These are phyloP conservation scores for Psilopogon haemacephalus DNA, from an alignment of 2,113 vertebrate genomes.

Conservation along the genomic window DNA sequence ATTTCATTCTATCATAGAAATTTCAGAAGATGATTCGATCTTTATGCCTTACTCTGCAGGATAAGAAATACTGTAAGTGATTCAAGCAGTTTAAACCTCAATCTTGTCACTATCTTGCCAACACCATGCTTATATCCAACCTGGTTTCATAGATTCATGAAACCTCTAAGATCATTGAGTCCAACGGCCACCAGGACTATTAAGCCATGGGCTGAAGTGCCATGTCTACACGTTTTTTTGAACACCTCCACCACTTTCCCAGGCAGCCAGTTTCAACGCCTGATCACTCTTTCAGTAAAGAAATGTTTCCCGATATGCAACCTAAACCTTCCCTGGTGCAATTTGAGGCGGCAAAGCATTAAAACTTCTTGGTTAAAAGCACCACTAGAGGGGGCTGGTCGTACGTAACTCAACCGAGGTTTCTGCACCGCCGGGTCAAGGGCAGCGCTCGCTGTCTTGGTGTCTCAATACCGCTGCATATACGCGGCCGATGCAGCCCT, in stretches of 20 bases:
- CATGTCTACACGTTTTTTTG: too few relatives aligned
- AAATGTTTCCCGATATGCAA: too few relatives aligned
- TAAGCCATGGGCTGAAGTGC: too few relatives aligned
- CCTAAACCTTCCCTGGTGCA: too few relatives aligned
- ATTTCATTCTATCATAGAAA: background rate
- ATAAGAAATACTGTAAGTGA: background rate
- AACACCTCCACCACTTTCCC: too few relatives aligned
- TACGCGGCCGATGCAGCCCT: accelerated
- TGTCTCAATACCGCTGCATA: accelerated
- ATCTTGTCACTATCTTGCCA: background rate
- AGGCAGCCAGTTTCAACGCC: too few relatives aligned
- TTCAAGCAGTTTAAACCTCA: background rate
- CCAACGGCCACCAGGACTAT: too few relatives aligned
- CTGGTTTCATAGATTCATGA: too few relatives aligned
- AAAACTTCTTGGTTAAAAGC: accelerated
- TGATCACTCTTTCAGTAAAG: too few relatives aligned
- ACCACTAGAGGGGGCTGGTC: conserved; percentile 31
- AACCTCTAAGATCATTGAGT: too few relatives aligned
- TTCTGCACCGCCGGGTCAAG: accelerated
- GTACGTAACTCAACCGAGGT: background rate
- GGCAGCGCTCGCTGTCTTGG: accelerated
- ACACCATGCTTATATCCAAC: accelerated
- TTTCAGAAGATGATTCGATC: background rate
- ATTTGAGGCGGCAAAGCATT: too few relatives aligned
- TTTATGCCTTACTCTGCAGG: accelerated